phyloP scores from a whole-genome alignment of 2,888 invertebrate genomes.

The Rhagium mordax region DNA sequence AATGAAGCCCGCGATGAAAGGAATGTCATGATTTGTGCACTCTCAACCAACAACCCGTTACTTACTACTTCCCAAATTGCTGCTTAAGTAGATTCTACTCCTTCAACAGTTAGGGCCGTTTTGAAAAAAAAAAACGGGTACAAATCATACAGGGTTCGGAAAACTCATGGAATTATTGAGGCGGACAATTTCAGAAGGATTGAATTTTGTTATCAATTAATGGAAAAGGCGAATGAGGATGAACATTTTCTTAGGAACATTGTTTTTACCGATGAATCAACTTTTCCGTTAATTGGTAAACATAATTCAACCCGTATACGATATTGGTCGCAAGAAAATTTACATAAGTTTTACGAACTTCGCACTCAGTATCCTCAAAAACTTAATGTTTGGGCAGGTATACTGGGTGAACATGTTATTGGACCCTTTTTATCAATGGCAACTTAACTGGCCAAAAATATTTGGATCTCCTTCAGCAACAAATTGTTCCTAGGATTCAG shows the following conservation, averaged over 20 bases:
- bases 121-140: background rate
- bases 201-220: background rate
- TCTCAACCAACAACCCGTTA: background rate
- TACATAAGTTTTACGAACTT: background rate
- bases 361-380: background rate
- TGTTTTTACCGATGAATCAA: constrained; percentile 15
- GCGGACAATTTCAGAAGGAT: background rate
- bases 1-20: background rate
- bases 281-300: constrained; percentile 6
- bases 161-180: background rate
- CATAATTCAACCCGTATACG: background rate
- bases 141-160: background rate
- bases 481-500: background rate
- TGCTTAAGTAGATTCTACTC: too few relatives aligned
- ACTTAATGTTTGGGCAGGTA: background rate
- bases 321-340: constrained; percentile 1
- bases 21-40: background rate
- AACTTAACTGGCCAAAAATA: background rate
- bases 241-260: constrained; percentile 12
- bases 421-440: background rate
- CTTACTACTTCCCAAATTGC: background rate
- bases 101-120: background rate
- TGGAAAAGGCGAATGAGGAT: background rate
- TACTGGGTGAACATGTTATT: background rate
- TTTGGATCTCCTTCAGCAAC: background rate